Base-by-base conservation (phyloP, 2,113 vertebrate species). In the Colossoma macropomum region DNA sequence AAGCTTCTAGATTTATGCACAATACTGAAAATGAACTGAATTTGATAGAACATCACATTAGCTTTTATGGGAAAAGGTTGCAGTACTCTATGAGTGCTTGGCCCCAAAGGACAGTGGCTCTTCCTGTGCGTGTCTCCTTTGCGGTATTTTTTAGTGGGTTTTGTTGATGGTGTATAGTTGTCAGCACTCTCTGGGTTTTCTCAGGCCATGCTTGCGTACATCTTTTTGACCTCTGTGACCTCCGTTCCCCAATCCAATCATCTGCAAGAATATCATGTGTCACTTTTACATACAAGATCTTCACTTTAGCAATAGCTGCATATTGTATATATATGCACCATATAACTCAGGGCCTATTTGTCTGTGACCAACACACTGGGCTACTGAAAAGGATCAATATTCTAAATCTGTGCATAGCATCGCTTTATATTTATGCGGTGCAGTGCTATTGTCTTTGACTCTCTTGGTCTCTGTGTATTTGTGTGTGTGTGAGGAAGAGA, bases 251-350 rank as follows among this genome's bases (percentile, higher is more conserved):
- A 21, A 6, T 69, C 66, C 28, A 34, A 69, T 69, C 66, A 69
- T 38, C 30, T 30, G 32, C 54, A 21, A 56, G 54, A 69, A 23
- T 69, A 4, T 21, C 32, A 38, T 23, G 32, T 17, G 66, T 23
- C 54, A 8, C 54, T 56, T 56, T 56, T 56, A 23, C 66, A 32
- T 11, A 69, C 66, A 38, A 3, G 32, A 68, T 32, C 65, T 34
- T 68, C 30, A 8, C 28, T 34, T 4, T 34, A 34, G 27, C 65
- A 34, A 34, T 12, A 30, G 13, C 3, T 10, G 25, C 15, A 62
- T 65, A 38, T 69, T 69, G 66, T 56, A 56, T 56, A 54, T 54
- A 56, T 8, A 23, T 56, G 54, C 63, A 66, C 28, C 63, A 66
- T 19, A 8, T 19, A 66, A 66, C 28, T 32, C 27, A 32, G 28